Percentiles rank a stretch among this genome's conserved stretches.
Evolutionary conservation across 2,113 vertebrate genomes (phyloP).

Genomic region (Hemiprocne comata): DNA sequence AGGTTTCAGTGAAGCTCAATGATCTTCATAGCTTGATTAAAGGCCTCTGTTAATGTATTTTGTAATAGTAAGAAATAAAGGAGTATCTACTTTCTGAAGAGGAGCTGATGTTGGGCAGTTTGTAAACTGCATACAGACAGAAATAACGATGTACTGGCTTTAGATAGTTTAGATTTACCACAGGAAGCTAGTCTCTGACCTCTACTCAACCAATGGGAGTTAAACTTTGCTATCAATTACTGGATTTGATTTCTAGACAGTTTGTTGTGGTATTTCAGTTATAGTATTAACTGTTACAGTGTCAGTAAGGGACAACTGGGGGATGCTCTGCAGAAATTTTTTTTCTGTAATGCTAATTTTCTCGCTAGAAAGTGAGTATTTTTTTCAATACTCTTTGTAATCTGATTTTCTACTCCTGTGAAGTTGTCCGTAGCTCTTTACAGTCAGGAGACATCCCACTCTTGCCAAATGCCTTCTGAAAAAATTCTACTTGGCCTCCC

Average conservation of each 20-base stretch:
- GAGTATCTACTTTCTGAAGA: background rate
- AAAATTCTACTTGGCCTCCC: background rate
- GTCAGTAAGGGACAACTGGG: background rate
- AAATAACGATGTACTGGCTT: background rate
- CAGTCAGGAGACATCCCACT: background rate
- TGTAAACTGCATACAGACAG: background rate
- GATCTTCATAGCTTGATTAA: background rate
- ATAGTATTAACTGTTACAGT: background rate
- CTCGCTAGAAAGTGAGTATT: background rate
- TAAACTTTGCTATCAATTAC: background rate
- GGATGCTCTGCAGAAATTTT: background rate
- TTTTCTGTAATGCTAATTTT: background rate
- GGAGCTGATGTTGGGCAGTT: background rate
- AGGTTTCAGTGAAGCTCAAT: conserved; percentile 6
- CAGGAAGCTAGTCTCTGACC: background rate
- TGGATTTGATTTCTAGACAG: background rate
- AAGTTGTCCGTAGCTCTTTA: background rate
- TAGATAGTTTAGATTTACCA: background rate
- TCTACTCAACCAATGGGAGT: background rate
- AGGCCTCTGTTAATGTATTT: background rate
- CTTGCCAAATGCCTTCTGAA: background rate
- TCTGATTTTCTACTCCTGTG: background rate
- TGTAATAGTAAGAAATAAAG: background rate
- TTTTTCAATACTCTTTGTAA: background rate
- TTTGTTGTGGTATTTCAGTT: background rate